These are phyloP conservation scores for Mola mola DNA, from an alignment of 2,113 vertebrate genomes.

Conservation along the genomic window DNA sequence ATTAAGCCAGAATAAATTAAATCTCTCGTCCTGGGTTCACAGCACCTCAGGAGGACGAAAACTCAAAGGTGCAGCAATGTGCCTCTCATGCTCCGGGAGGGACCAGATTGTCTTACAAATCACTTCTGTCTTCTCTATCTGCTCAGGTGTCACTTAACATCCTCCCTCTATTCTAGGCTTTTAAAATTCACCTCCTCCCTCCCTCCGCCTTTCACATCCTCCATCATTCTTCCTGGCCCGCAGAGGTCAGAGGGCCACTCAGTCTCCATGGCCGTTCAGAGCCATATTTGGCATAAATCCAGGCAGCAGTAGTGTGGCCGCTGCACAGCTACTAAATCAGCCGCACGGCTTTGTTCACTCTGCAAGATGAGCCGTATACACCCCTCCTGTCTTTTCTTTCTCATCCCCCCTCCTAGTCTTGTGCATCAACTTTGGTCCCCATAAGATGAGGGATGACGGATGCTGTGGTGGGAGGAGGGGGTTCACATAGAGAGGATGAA, in stretches of 20 bases:
- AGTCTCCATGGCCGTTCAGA: conserved; percentile 51
- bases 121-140: not conserved
- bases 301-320: conserved; percentile 29
- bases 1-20: conserved; percentile 27
- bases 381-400: conserved; percentile 19
- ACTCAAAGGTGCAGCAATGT: conserved; percentile 10
- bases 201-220: conserved; percentile 11
- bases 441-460: conserved; percentile 38
- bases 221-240: conserved; percentile 40
- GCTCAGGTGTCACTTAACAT: conserved; percentile 24
- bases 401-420: conserved; percentile 33
- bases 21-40: not conserved
- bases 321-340: conserved; percentile 56
- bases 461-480: conserved; percentile 13
- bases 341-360: conserved; percentile 33
- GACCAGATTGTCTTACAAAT: not conserved
- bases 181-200: conserved; percentile 29
- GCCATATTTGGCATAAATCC: conserved; percentile 33
- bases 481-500: conserved; percentile 1
- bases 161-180: not conserved
- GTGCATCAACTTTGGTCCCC: conserved; percentile 18
- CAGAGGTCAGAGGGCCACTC: conserved; percentile 44
- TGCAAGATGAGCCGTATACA: conserved; percentile 23
- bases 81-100: conserved; percentile 3
- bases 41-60: conserved; percentile 7